Conservation (phyloP, 2,113 vertebrate genomes). For the Megaptera novaeangliae region DNA sequence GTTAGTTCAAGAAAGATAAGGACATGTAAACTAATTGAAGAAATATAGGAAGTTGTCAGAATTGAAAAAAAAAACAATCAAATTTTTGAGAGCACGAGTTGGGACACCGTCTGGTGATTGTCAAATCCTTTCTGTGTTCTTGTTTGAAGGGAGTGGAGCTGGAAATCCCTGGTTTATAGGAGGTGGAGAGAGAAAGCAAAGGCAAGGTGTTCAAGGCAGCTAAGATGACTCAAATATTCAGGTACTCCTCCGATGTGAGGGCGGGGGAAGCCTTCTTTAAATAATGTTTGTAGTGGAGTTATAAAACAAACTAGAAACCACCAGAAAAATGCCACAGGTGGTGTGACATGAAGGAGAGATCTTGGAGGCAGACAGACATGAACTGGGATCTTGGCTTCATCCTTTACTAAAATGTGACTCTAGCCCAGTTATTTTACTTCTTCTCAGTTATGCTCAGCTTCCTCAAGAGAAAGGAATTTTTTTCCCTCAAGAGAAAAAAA, state of each 20-base stretch:
- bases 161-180: neutral
- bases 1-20: neutral
- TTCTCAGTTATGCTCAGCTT: neutral
- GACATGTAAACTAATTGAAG: slow-evolving; percentile 19
- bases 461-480: neutral
- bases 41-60: slow-evolving; percentile 11
- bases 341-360: neutral
- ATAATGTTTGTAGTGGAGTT: neutral
- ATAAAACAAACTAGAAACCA: neutral
- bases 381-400: neutral
- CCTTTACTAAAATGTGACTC: neutral
- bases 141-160: neutral
- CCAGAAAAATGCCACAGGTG: neutral
- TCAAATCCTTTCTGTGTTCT: neutral
- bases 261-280: neutral
- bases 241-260: neutral
- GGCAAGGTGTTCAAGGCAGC: neutral
- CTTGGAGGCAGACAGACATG: neutral
- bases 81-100: neutral
- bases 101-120: neutral
- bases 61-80: neutral
- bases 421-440: neutral
- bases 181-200: neutral
- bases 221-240: neutral
- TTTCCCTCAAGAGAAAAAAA: neutral